Conservation (phyloP, 2,113 vertebrate species). For the Atlantisia rogersi region DNA sequence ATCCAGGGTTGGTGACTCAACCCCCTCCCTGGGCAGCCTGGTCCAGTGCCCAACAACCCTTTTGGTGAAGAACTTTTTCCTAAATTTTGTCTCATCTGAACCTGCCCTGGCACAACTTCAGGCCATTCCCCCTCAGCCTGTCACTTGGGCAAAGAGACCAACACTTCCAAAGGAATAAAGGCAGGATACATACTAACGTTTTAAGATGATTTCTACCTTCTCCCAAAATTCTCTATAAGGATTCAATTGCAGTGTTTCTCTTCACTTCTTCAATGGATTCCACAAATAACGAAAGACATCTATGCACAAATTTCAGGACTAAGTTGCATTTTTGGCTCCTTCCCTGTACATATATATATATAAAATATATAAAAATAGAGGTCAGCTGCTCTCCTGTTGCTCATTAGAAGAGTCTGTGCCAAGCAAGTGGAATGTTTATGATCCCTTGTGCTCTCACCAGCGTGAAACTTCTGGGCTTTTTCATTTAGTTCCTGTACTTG, state of each 20-base stretch:
- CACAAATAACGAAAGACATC: neutral
- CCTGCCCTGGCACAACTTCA: too few relatives aligned
- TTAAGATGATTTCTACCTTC: neutral
- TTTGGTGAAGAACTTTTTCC: too few relatives aligned
- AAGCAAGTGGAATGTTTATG: neutral
- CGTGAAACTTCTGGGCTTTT: neutral
- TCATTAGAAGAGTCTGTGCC: neutral
- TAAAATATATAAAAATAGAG: too few relatives aligned
- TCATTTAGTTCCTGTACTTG: neutral
- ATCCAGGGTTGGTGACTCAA: too few relatives aligned
- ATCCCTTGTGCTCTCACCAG: neutral
- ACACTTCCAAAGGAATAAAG: neutral
- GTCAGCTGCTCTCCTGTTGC: neutral
- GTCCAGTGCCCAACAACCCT: too few relatives aligned
- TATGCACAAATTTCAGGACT: neutral
- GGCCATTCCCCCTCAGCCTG: too few relatives aligned
- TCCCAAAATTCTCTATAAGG: neutral
- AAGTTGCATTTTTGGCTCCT: slow-evolving; percentile 36
- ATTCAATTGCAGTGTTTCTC: slow-evolving; percentile 2
- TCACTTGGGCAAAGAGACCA: too few relatives aligned
- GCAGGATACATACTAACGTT: neutral
- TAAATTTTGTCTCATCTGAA: too few relatives aligned
- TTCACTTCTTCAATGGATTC: neutral
- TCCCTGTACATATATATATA: neutral
- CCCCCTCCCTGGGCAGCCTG: too few relatives aligned